These are phyloP conservation scores for Caenorhabditis auriculariae DNA, from an alignment of 2,888 invertebrate species.

Conservation along the genomic window DNA sequence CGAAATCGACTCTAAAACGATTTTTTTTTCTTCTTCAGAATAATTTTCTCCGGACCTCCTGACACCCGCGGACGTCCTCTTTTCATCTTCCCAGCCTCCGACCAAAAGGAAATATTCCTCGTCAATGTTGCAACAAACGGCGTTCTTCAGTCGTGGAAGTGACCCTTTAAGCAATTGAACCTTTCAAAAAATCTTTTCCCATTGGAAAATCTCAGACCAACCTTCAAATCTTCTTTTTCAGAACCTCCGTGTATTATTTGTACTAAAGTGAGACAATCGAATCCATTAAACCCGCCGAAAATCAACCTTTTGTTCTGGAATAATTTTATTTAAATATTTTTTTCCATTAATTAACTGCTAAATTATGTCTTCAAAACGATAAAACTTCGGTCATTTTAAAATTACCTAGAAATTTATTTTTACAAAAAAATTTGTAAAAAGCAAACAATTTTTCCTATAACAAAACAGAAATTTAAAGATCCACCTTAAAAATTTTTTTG, in stretches of 20 bases:
- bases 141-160: slow-evolving; percentile 27
- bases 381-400: no score
- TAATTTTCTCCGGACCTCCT: slow-evolving; percentile 9
- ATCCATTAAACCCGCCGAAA: slow-evolving; percentile 31
- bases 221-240: neutral
- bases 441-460: no score
- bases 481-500: neutral
- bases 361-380: no score
- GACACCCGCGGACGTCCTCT: slow-evolving; percentile 42
- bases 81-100: slow-evolving; percentile 57
- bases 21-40: neutral
- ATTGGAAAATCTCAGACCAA: slow-evolving; percentile 2
- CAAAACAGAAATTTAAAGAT: no score
- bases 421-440: no score
- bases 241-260: slow-evolving; percentile 11
- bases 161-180: neutral
- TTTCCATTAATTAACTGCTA: no score
- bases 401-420: no score
- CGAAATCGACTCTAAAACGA: slow-evolving; percentile 17
- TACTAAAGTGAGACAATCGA: slow-evolving; percentile 17
- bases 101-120: slow-evolving; percentile 33
- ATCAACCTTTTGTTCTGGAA: slow-evolving; percentile 16
- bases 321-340: neutral
- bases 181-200: neutral
- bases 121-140: slow-evolving; percentile 8